These are phyloP conservation scores for Himalopsyche tibetana DNA, from an alignment of 2,888 invertebrate genomes.

Conservation along the genomic window DNA sequence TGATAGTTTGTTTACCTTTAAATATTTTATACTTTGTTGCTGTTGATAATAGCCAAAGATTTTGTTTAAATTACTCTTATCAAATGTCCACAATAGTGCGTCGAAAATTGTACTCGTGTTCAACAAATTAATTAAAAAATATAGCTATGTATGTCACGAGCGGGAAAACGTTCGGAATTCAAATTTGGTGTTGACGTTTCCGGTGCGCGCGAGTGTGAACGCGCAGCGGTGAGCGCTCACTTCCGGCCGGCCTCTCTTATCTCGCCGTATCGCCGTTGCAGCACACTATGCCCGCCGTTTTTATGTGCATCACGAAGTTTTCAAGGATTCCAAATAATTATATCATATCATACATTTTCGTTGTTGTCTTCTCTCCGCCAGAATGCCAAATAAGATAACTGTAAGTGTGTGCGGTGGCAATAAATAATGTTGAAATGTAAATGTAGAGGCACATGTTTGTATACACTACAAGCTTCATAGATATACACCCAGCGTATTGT, in stretches of 20 bases:
- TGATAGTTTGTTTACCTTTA: too few species aligned
- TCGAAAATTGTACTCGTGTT: background rate
- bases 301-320: constrained; percentile 40
- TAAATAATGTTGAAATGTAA: too few species aligned
- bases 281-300: constrained; percentile 11
- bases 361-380: background rate
- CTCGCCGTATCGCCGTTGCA: constrained; percentile 37
- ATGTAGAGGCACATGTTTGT: too few species aligned
- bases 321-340: constrained; percentile 42
- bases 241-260: constrained; percentile 53
- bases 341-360: constrained; percentile 2
- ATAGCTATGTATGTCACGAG: constrained; percentile 49
- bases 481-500: too few species aligned
- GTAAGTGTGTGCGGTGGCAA: background rate
- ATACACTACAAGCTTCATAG: too few species aligned
- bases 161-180: constrained; percentile 53
- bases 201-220: constrained; percentile 41
- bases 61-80: too few species aligned
- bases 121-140: constrained; percentile 33
- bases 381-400: constrained; percentile 16
- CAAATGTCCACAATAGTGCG: background rate
- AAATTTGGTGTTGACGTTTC: constrained; percentile 56
- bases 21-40: too few species aligned
- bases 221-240: constrained; percentile 47
- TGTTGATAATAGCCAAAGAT: too few species aligned